Evolutionary conservation across 2,888 invertebrate genomes (phyloP), one percentile per base, ranked within the genome.

Genomic region (Steinernema carpocapsae): DNA sequence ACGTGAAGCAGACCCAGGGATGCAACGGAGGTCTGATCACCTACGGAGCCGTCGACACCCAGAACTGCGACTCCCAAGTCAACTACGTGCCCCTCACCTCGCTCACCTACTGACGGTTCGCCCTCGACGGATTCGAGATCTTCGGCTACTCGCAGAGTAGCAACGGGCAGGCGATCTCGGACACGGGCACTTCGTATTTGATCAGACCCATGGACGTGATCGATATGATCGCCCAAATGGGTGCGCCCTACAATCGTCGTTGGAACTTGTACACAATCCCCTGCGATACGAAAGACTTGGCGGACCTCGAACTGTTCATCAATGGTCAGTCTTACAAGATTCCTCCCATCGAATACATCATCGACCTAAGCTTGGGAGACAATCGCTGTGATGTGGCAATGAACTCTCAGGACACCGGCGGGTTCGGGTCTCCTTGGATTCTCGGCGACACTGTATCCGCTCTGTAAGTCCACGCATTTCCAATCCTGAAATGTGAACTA

Each of bases 61-160:
- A 46, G 74, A 84, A 85, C 82, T 85, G 85, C 76, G 84, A 74
- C 73, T 56, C 81, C 10, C 24, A 26, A 26, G 72, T 82, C 76
- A 79, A 77, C 80, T 85, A 84, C 76, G 80, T 82, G 14, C 79
- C 81, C 71, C 78, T 85, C 71, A 81, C 81, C 72, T 78, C 84
- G 24, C 64, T 79, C 76, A 82, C 83, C 76, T 85, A 85, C 80
- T 85, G 85, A 84, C 84, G 84, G 74, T 85, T 85, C 83, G 73
- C 79, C 52, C 76, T 82, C 45, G 78, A 72, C 52, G 32, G 19
- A 37, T 64, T 72, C 70, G 32, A 22, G 17, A 45, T 76, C 73
- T 10, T 56, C 32, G 2, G 48, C 42, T 17, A 56, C 56, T 26
- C 12, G 64, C 3, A 64, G 3, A 14, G 64, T 32, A 12, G 64